Percentiles rank a stretch among this genome's conserved stretches.
Conservation (phyloP, 2,888 invertebrate genomes). For the Rhagonycha lutea region DNA sequence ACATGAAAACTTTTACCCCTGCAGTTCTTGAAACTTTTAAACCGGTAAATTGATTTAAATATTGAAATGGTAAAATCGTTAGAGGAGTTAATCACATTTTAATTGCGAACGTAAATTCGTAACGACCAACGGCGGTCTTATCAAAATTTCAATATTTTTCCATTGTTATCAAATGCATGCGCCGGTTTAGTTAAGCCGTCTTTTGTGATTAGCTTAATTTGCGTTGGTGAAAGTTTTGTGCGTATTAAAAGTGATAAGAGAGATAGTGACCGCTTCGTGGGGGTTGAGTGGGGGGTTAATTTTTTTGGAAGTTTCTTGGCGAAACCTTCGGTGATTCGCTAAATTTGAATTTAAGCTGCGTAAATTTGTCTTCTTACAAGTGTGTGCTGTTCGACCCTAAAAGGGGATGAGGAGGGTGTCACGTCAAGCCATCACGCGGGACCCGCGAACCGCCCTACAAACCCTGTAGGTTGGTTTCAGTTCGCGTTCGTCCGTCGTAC, state of each 20-base stretch:
- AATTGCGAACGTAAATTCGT: background rate
- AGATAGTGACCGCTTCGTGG: background rate
- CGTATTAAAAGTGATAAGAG: background rate
- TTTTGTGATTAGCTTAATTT: background rate
- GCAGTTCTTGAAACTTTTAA: background rate
- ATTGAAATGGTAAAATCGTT: background rate
- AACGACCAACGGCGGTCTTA: background rate
- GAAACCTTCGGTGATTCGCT: slow-evolving; percentile 4
- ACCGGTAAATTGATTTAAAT: background rate
- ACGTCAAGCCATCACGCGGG: slow-evolving; percentile 61
- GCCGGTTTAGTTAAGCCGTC: background rate
- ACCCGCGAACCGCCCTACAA: slow-evolving; percentile 48
- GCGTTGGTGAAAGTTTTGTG: background rate
- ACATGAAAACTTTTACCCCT: background rate
- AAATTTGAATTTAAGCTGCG: slow-evolving; percentile 43
- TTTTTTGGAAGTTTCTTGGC: background rate
- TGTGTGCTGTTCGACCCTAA: slow-evolving; percentile 42
- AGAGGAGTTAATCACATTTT: background rate
- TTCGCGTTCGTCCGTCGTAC: slow-evolving; percentile 48
- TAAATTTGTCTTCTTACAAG: slow-evolving; percentile 52
- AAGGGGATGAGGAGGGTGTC: slow-evolving; percentile 63
- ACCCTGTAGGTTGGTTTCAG: slow-evolving; percentile 47
- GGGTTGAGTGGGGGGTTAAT: background rate
- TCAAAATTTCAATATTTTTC: background rate
- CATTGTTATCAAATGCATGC: background rate